Base-by-base conservation (phyloP, 2,888 invertebrate genomes). In the Drosophila sordidula region DNA sequence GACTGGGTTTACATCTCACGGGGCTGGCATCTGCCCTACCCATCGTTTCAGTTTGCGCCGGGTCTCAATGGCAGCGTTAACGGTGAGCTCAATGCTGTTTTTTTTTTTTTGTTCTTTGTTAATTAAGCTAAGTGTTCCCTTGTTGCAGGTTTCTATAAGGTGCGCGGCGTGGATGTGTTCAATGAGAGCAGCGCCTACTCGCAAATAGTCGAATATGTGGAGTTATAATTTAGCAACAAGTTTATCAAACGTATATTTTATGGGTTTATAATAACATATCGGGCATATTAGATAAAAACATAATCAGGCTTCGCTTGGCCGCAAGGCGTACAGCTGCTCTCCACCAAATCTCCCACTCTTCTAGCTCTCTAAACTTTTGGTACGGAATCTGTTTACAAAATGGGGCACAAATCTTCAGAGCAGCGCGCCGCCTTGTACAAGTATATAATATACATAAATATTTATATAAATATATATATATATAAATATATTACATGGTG, bases 21-120 rank as follows among this genome's bases (percentile, higher is more conserved):
- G 3, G 86, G 74, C 41, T 89, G 90, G 87, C 92, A 92, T 74
- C 68, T 91, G 41, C 91, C 92, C 3, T 92, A 91, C 75, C 86
- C 91, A 16, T 90, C 90, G n/a, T 92, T 90, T 74, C 92, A 92
- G 18, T 91, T 87, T 70, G 90, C 90, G 0, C 90, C 91, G 0
- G 66, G 61, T 5, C 52, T 26, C 42, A 54, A 87, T 73, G 69
- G 65, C 34, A 68, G 70, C 34, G 88, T 91, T 5, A 87, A 87
- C 68, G 92, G 92, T 91, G 63, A 62, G 76, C 56, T 6, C 3
- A 0, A 42, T 3, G 29, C n/a, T 22, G 2, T 22, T 22, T 22
- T 0, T 22, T 44, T 29, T n/a, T n/a, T n/a, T n/a, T n/a, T n/a
- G n/a, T n/a, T n/a, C n/a, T n/a, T 5, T 4, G 3, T 32, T 11